Evolutionary conservation across 2,797 vertebrate genomes (phyloP), one percentile per base, ranked within the genome.

Genomic region (Acipenser oxyrinchus): DNA sequence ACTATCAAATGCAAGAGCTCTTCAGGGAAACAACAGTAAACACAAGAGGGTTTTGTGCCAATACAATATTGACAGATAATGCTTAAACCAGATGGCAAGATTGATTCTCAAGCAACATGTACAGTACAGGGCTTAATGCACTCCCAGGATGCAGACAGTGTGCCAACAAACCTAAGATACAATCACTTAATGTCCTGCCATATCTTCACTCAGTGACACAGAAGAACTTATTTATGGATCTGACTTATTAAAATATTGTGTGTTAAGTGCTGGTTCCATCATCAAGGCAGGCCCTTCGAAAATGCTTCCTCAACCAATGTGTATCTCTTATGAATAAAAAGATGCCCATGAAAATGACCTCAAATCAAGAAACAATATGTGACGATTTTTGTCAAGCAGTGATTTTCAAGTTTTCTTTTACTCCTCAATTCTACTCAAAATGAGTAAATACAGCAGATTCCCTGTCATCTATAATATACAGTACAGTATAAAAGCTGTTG

Each of bases 161-260:
- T 23, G 65, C 70, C 75, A 71, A 60, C 18, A 10, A 37, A 48
- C 52, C 59, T 63, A 63, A 65, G 64, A 75, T 71, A 72, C 69
- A 67, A 63, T 65, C 51, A 63, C 61, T 71, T 75, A 68, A 74
- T 69, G 66, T 72, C 63, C 66, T 62, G 53, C 69, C 69, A 58
- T 48, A 12, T 65, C 62, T 68, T 65, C 58, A 61, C 62, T 67
- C 65, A 23, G 68, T 62, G 60, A 72, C 66, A 59, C 68, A 64
- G 13, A 66, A 57, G 1, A 57, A 60, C 70, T 55, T 68, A 77
- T 73, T 77, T 73, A 72, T 72, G 62, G 71, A 57, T 8, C 11
- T 7, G 15, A 66, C 65, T 74, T 70, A 78, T 78, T 78, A 73
- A 74, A 74, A 77, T 67, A 67, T 69, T 66, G 72, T 51, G 55